Evolutionary conservation across 2,888 invertebrate species (phyloP).

Genomic region (Teleogryllus oceanicus): DNA sequence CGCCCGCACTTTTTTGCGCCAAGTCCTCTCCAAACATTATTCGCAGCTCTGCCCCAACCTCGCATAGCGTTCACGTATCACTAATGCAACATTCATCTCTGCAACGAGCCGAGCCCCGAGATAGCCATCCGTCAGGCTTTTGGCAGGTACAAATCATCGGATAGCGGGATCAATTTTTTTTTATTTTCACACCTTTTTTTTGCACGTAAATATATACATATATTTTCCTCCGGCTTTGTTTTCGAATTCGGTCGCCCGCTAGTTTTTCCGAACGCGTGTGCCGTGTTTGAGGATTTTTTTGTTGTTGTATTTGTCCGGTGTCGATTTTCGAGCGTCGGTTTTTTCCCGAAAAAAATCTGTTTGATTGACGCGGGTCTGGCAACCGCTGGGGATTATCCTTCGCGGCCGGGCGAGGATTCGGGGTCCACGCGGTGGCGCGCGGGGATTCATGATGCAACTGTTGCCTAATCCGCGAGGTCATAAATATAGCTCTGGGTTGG

Average conservation of each 20-base stretch:
- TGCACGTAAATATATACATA: not conserved
- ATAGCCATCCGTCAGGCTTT: not conserved
- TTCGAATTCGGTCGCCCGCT: not conserved
- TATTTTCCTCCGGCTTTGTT: not conserved
- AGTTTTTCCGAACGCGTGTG: not conserved
- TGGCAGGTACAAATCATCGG: not conserved
- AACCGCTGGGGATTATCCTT: not conserved
- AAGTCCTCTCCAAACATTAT: no score
- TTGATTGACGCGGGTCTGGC: not conserved
- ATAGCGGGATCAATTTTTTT: not conserved
- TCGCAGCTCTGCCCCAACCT: no score
- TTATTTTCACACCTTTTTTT: not conserved
- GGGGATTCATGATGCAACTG: not conserved
- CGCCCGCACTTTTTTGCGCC: no score
- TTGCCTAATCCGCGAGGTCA: conserved; percentile 1
- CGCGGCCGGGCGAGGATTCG: not conserved
- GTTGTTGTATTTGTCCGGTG: not conserved
- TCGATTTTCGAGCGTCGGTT: not conserved
- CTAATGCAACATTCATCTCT: no score
- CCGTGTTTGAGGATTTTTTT: not conserved
- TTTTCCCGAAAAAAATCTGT: not conserved
- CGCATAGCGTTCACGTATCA: no score
- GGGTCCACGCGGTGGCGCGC: not conserved
- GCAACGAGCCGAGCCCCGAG: not conserved
- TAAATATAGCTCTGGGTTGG: not conserved